phyloP scores from a whole-genome alignment of 2,888 invertebrate genomes.

The Crossocerus cetratus region DNA sequence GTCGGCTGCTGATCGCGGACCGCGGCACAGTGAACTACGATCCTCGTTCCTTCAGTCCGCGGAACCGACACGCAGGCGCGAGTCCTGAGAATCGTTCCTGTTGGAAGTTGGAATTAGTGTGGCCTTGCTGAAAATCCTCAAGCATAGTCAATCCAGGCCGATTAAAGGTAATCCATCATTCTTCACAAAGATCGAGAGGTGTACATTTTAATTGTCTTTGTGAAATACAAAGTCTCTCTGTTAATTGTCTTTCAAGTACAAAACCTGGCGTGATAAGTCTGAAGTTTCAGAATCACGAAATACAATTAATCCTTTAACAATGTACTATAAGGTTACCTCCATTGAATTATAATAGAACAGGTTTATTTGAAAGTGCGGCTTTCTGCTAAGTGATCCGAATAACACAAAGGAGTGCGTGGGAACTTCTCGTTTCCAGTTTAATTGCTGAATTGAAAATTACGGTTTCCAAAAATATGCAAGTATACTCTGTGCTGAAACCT shows the following conservation, averaged over 20 bases:
- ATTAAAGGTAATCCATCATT: conserved; percentile 14
- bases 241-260: too few relatives aligned
- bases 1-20: conserved; percentile 71
- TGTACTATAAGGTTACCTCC: too few relatives aligned
- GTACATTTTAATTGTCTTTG: not conserved
- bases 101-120: conserved; percentile 11
- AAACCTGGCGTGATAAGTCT: too few relatives aligned
- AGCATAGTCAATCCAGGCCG: not conserved
- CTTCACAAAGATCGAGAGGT: not conserved
- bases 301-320: too few relatives aligned
- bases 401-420: too few relatives aligned
- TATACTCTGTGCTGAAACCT: not conserved
- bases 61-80: conserved; percentile 13
- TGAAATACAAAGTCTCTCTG: not conserved
- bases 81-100: conserved; percentile 19
- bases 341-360: too few relatives aligned
- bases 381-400: too few relatives aligned
- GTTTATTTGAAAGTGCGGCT: too few relatives aligned
- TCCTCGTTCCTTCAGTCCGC: conserved; percentile 38
- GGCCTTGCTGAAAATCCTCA: conserved; percentile 6
- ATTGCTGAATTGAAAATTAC: too few relatives aligned
- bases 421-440: too few relatives aligned
- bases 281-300: too few relatives aligned
- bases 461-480: too few relatives aligned
- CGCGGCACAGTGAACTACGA: conserved; percentile 67